A percentile compares a stretch with the other conserved stretches of the same genome.
Evolutionary conservation across 2,888 invertebrate species (phyloP).

Genomic region (Leptopilina syphax): DNA sequence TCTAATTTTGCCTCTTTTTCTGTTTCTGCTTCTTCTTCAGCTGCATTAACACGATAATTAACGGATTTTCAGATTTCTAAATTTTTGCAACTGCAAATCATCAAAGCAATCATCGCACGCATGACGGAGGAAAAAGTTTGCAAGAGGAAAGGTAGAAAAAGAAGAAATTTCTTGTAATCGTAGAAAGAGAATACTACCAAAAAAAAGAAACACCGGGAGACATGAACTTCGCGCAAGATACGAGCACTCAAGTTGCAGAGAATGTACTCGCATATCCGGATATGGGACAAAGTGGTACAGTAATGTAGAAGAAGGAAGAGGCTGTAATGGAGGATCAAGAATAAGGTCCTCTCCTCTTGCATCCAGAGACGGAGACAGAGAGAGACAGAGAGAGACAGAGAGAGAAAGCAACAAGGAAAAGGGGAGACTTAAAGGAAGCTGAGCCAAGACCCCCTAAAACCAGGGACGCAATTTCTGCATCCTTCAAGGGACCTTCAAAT

Average conservation of each 20-base stretch:
- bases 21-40: no score
- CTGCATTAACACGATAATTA: no score
- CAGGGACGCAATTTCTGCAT: constrained; percentile 23
- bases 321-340: constrained; percentile 43
- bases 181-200: no score
- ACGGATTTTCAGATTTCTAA: no score
- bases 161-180: no score
- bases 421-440: constrained; percentile 43
- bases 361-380: constrained; percentile 49
- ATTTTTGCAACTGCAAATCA: no score
- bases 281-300: constrained; percentile 37
- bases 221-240: constrained; percentile 9
- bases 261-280: constrained; percentile 23
- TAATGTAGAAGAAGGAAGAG: constrained; percentile 51
- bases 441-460: constrained; percentile 8
- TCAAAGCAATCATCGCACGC: no score
- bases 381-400: constrained; percentile 42
- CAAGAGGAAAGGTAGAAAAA: no score
- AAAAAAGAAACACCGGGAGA: not conserved
- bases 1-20: no score
- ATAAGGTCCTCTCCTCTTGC: not conserved
- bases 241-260: constrained; percentile 10
- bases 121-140: no score
- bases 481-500: not conserved
- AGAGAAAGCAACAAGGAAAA: constrained; percentile 51